Evolutionary conservation across 2,797 vertebrate species (phyloP), one percentile per base, ranked within the genome.

Genomic region (Halcyon smyrnensis): DNA sequence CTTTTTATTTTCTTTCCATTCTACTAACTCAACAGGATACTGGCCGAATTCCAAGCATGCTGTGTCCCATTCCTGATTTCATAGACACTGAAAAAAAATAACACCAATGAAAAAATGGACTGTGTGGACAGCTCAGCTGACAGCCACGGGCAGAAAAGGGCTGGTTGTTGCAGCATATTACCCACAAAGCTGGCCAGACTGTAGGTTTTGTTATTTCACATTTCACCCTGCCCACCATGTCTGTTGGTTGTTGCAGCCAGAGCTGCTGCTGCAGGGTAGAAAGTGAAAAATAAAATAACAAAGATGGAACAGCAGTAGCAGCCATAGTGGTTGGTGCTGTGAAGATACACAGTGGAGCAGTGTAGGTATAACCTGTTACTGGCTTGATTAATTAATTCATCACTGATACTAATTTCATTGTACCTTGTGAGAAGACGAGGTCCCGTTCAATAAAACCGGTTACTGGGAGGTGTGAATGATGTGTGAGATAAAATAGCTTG

Each of bases 1-100:
- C 81, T 96, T 97, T 96, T 95, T 93, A 94, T 96, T 96, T 97
- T 97, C 95, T 95, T 92, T 81, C 96, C 95, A 96, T 98, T 97
- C 94, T 97, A 96, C 87, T 93, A 84, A 84, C 93, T 69, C 97
- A 84, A 89, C 85, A 96, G 95, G 97, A 97, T 63, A 21, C 75
- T 97, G 97, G 97, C 94, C 89, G 85, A 71, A 87, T 96, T 97
- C 95, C 96, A 97, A 86, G 79, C 95, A 85, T 97, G 88, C 97
- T 97, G 95, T 78, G 90, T 80, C 89, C 93, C 91, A 95, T 96
- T 96, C 94, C 95, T 95, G 82, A 89, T 93, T 97, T 97, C 92
- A 97, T 30, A 86, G 94, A 87, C 93, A 57, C 85, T 93, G 48
- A 78, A 51, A 77, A 80, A 53, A 78, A 94, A 93, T 56, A 79